Conservation (phyloP, 2,888 invertebrate genomes). For the Orthonevra nobilis region DNA sequence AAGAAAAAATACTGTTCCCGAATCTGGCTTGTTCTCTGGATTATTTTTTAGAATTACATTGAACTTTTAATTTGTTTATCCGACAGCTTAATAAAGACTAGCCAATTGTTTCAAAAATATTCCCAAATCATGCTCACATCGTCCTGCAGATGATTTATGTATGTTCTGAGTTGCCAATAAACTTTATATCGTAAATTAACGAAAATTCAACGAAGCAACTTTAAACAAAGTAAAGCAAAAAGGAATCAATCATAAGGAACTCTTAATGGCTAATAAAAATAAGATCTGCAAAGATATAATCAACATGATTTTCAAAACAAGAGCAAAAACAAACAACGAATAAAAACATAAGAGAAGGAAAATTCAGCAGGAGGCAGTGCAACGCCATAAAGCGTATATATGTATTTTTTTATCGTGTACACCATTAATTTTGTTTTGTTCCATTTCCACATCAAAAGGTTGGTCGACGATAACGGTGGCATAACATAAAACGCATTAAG, state of each 20-base stretch:
- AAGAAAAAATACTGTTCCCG: too few species aligned
- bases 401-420: slow-evolving; percentile 54
- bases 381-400: slow-evolving; percentile 48
- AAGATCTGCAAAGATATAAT: slow-evolving; percentile 39
- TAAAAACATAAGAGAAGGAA: background rate
- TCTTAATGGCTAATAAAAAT: slow-evolving; percentile 31
- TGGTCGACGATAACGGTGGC: slow-evolving; percentile 49
- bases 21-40: too few species aligned
- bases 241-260: slow-evolving; percentile 35
- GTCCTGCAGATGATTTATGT: too few species aligned
- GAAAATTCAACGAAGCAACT: background rate
- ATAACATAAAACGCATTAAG: slow-evolving; percentile 29
- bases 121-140: too few species aligned
- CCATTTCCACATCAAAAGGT: slow-evolving; percentile 53
- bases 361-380: slow-evolving; percentile 36
- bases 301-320: background rate
- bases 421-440: slow-evolving; percentile 39
- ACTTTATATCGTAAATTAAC: slow-evolving; percentile 8
- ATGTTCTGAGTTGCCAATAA: background rate
- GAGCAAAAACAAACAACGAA: background rate
- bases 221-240: slow-evolving; percentile 5
- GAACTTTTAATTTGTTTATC: too few species aligned
- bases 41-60: too few species aligned
- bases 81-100: too few species aligned
- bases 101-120: too few species aligned